phyloP scores from a whole-genome alignment of 2,113 vertebrate genomes.

The Platichthys stellatus region DNA sequence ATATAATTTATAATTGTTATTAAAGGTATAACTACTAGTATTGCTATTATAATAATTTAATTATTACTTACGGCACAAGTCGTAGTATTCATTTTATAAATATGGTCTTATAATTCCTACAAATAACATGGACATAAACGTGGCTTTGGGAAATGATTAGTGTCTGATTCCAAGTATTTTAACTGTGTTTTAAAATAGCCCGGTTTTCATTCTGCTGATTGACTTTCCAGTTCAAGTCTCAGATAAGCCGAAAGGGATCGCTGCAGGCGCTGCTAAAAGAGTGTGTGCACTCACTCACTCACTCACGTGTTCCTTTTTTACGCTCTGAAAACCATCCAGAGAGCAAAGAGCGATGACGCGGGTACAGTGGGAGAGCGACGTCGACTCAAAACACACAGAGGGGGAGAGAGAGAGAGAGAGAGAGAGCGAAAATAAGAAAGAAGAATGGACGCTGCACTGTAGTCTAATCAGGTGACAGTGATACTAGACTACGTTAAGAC shows the following conservation, averaged over 20 bases:
- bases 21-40: not conserved
- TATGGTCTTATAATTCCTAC: not conserved
- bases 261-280: slow-evolving; percentile 86
- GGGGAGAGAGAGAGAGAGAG: slow-evolving; percentile 1
- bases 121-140: not conserved
- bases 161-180: not conserved
- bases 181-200: slow-evolving; percentile 23
- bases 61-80: not conserved
- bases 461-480: slow-evolving; percentile 68
- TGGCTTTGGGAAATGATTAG: not conserved
- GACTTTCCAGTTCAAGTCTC: slow-evolving; percentile 78
- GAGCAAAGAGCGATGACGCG: slow-evolving; percentile 77
- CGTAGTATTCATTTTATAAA: not conserved
- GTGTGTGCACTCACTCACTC: slow-evolving; percentile 52
- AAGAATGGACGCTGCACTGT: slow-evolving; percentile 40
- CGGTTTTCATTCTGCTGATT: slow-evolving; percentile 45
- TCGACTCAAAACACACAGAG: slow-evolving; percentile 18
- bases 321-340: slow-evolving; percentile 74
- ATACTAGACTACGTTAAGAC: slow-evolving; percentile 43
- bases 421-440: not conserved
- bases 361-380: slow-evolving; percentile 59
- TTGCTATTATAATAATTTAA: not conserved
- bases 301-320: slow-evolving; percentile 69
- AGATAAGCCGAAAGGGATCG: slow-evolving; percentile 86
- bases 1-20: not conserved